phyloP scores from a whole-genome alignment of 1,140 invertebrate species.

The Drosophila murphyi region DNA sequence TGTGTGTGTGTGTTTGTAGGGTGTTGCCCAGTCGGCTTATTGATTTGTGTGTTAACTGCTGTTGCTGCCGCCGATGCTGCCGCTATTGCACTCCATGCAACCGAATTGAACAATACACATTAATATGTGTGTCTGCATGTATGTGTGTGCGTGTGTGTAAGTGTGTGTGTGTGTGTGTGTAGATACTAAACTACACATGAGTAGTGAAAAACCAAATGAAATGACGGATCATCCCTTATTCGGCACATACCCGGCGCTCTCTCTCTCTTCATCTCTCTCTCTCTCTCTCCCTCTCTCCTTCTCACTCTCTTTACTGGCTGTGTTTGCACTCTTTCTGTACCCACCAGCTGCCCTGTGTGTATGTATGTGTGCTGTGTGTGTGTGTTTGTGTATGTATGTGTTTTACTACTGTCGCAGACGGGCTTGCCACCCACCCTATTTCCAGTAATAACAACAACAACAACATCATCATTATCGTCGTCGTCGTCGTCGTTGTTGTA shows the following conservation, averaged over 20 bases:
- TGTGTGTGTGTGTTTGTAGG: slow-evolving; percentile 48
- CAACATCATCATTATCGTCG: slow-evolving; percentile 42
- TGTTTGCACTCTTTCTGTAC: slow-evolving; percentile 75
- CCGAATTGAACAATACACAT: slow-evolving; percentile 59
- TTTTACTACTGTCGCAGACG: slow-evolving; percentile 77
- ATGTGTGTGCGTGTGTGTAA: slow-evolving; percentile 2
- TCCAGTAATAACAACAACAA: slow-evolving; percentile 28
- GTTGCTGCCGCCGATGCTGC: slow-evolving; percentile 54
- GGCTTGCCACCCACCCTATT: slow-evolving; percentile 74
- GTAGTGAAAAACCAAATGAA: slow-evolving; percentile 44
- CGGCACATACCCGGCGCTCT: slow-evolving; percentile 51
- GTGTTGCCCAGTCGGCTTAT: slow-evolving; percentile 74
- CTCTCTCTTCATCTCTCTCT: slow-evolving; percentile 44
- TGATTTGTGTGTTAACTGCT: slow-evolving; percentile 61
- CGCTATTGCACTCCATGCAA: slow-evolving; percentile 68
- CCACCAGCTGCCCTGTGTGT: slow-evolving; percentile 55
- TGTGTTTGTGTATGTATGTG: slow-evolving; percentile 41
- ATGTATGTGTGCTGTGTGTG: slow-evolving; percentile 22
- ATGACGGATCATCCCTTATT: slow-evolving; percentile 71
- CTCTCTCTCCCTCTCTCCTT: slow-evolving; percentile 27
- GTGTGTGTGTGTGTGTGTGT: not conserved
- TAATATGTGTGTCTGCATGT: slow-evolving; percentile 32
- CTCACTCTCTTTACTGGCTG: slow-evolving; percentile 12
- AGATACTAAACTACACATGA: slow-evolving; percentile 23
- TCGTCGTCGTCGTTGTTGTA: slow-evolving; percentile 46